phyloP scores from a whole-genome alignment of 2,113 vertebrate genomes.

The Rhinopithecus roxellana region DNA sequence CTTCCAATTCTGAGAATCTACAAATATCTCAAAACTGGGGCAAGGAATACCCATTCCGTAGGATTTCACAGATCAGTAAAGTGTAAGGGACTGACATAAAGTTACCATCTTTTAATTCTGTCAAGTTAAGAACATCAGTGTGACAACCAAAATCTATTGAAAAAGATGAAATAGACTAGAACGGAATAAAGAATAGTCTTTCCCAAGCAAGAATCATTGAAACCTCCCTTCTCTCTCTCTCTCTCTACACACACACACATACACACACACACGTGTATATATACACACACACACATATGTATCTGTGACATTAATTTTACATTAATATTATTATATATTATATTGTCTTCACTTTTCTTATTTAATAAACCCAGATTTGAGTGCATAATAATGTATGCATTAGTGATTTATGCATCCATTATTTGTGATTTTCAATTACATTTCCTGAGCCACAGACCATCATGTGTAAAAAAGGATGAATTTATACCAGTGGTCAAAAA shows the following conservation, averaged over 20 bases:
- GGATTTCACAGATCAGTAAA: not conserved
- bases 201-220: not conserved
- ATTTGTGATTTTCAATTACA: not conserved
- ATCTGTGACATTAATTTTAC: not conserved
- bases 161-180: slow-evolving; percentile 1
- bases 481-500: not conserved
- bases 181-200: not conserved
- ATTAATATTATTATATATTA: not conserved
- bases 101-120: not conserved
- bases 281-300: not conserved
- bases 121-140: not conserved
- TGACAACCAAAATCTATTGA: not conserved
- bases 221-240: not conserved
- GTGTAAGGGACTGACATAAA: not conserved
- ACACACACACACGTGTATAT: not conserved
- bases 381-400: not conserved
- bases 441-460: not conserved
- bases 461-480: not conserved
- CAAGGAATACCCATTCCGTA: not conserved
- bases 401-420: not conserved
- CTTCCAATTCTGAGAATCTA: not conserved
- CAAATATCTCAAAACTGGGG: not conserved
- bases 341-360: slow-evolving; percentile 2
- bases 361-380: not conserved
- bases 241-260: not conserved